Evolutionary conservation across 2,888 invertebrate species (phyloP), one percentile per base, ranked within the genome.

Genomic region (Liopterus haemorrhoidalis): DNA sequence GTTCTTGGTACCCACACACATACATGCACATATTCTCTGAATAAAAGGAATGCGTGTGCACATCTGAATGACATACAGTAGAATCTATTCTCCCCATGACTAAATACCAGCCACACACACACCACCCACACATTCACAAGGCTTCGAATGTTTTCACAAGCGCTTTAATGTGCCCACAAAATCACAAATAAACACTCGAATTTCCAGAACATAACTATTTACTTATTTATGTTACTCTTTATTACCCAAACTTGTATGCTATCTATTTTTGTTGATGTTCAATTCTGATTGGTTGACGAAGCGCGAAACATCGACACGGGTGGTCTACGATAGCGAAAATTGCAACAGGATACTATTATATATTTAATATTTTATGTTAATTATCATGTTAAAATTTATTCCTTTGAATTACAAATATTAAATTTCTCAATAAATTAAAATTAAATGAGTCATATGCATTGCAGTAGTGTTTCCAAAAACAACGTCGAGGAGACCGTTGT

Each of bases 101-200:
- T 16, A 32, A 41, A 25, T 22, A 25, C 11, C 32, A n/a, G 19
- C 16, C 3, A 32, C 41, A 32, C 41, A 41, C 24, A 32, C 41
- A 32, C 30, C 11, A 31, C 28, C 5, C 14, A 31, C 3, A 31
- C 14, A 31, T 14, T 4, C 11, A 31, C 11, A 12, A n/a, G 15
- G 15, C 2, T 31, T 4, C 14, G 24, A 41, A 32, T 42, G 42
- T 42, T 42, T 42, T 42, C 35, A 44, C 38, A n/a, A 44, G 43
- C 31, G 31, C 38, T 56, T 56, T 56, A 52, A 64, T 62, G 65
- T 62, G 63, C 61, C 60, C 63, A 57, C 60, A 57, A 58, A 59
- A 62, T 64, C 62, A 65, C 64, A 66, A 66, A 66, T 65, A 66
- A 66, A 66, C 66, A 66, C 66, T 65, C 63, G 64, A 60, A 60